Percentiles rank a stretch among this genome's conserved stretches.
Conservation (phyloP, 2,113 vertebrate genomes). For the Vanacampus margaritifer region DNA sequence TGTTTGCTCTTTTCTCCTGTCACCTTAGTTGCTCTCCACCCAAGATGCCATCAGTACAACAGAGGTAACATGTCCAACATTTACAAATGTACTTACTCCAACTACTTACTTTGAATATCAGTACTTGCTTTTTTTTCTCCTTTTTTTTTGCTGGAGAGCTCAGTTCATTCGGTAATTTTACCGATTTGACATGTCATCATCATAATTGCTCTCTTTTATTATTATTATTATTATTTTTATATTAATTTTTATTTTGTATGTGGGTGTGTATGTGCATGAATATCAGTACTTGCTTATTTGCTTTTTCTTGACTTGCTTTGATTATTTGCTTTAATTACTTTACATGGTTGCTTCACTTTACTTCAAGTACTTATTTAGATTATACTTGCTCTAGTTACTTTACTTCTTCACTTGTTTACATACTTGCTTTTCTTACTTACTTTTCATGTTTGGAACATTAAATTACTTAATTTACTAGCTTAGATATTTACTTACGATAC, state of each 20-base stretch:
- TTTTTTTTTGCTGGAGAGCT: no score
- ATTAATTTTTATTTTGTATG: no score
- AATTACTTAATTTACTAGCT: no score
- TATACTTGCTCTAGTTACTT: background rate
- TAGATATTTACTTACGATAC: background rate
- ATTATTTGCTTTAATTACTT: background rate
- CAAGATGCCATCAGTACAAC: slow-evolving; percentile 92
- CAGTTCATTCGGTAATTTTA: no score
- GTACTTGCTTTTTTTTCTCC: no score
- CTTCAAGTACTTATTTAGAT: background rate
- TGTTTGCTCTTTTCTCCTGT: slow-evolving; percentile 73
- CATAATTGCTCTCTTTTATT: no score
- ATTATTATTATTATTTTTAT: no score
- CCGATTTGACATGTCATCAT: no score
- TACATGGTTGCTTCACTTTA: background rate
- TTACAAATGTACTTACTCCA: background rate
- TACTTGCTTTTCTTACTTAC: background rate
- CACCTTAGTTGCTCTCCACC: slow-evolving; percentile 86
- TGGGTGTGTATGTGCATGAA: no score
- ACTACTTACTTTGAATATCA: background rate
- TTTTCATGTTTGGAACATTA: background rate
- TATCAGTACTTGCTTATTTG: no score
- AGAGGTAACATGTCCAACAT: slow-evolving; percentile 75
- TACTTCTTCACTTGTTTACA: no score
- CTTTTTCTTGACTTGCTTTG: background rate